These are phyloP conservation scores for Propithecus perrieri DNA, from an alignment of 2,797 vertebrate species.

Conservation along the genomic window DNA sequence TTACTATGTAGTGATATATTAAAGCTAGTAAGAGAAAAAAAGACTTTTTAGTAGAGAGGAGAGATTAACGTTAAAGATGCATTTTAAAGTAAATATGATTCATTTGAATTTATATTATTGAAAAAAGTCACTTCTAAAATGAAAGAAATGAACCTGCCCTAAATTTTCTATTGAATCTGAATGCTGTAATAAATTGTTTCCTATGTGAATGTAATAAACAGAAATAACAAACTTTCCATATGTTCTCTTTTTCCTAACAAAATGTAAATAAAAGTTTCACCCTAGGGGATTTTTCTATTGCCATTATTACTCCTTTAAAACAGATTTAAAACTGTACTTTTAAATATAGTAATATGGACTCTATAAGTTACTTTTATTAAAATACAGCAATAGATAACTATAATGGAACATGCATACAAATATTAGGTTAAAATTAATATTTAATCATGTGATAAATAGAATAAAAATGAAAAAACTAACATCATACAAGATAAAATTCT, in stretches of 20 bases:
- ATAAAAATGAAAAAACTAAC: conserved; percentile 3
- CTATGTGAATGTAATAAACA: background rate
- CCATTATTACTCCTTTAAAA: background rate
- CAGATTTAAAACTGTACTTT: background rate
- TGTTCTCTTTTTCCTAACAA: conserved; percentile 11
- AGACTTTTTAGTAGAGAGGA: conserved; percentile 16
- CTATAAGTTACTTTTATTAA: conserved; percentile 21
- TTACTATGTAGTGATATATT: background rate
- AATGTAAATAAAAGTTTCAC: background rate
- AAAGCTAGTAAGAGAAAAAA: conserved; percentile 6
- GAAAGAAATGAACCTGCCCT: background rate
- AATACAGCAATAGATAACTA: conserved; percentile 37
- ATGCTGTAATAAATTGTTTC: conserved; percentile 12
- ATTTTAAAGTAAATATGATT: conserved; percentile 8
- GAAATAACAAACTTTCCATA: background rate
- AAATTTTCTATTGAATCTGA: conserved; percentile 33
- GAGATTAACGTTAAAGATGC: conserved; percentile 16
- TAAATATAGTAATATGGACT: background rate
- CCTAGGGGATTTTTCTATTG: background rate
- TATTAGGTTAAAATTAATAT: background rate
- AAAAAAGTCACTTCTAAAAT: conserved; percentile 29
- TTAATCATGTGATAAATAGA: conserved; percentile 37
- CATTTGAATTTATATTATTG: background rate
- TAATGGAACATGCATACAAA: background rate
- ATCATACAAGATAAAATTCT: conserved; percentile 25